phyloP scores from a whole-genome alignment of 2,113 vertebrate genomes.

The Eidolon helvum region DNA sequence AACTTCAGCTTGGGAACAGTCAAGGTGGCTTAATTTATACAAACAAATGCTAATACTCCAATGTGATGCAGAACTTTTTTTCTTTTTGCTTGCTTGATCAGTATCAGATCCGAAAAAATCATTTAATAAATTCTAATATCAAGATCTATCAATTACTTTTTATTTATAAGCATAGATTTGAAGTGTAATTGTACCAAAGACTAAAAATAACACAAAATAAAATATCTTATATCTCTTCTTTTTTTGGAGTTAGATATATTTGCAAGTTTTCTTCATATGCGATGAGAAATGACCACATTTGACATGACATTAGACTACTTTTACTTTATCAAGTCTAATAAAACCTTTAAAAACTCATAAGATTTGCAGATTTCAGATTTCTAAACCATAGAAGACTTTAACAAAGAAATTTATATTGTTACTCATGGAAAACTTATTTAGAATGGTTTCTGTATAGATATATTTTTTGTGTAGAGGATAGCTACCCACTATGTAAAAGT shows the following conservation, averaged over 20 bases:
- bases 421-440: not conserved
- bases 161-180: not conserved
- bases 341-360: not conserved
- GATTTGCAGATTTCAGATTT: slow-evolving; percentile 8
- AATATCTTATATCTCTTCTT: not conserved
- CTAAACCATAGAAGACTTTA: slow-evolving; percentile 15
- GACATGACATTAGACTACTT: not conserved
- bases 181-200: not conserved
- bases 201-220: not conserved
- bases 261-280: not conserved
- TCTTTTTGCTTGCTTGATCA: not conserved
- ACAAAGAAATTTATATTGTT: not conserved
- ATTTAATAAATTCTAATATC: not conserved
- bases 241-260: not conserved
- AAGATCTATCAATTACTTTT: not conserved
- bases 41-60: not conserved
- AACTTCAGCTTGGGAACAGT: not conserved
- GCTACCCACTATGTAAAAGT: not conserved
- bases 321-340: not conserved
- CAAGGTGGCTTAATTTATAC: not conserved
- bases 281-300: not conserved
- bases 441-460: not conserved
- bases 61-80: not conserved
- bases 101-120: slow-evolving; percentile 18
- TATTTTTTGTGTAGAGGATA: not conserved